Conservation (phyloP, 2,797 vertebrate genomes). For the Tarsius wallacei region DNA sequence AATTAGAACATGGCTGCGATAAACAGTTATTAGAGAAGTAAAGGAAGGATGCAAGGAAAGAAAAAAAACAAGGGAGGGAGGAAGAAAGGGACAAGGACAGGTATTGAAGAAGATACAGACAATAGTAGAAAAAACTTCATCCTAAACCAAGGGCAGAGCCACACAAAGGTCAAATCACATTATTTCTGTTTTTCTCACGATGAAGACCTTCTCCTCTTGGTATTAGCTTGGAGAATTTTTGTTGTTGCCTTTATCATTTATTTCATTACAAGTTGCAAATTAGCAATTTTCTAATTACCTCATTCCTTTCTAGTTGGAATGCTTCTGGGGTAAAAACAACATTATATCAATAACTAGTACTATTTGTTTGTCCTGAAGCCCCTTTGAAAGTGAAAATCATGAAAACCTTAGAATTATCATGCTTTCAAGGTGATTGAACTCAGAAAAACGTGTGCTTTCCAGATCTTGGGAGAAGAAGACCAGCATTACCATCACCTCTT, state of each 20-base stretch:
- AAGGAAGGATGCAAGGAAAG: neutral
- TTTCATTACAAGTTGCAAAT: neutral
- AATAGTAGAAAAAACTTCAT: accelerated
- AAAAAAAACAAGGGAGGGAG: neutral
- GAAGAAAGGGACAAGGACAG: neutral
- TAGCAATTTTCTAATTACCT: constrained; percentile 29
- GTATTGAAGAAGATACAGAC: neutral
- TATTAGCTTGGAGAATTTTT: neutral
- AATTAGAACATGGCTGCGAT: neutral
- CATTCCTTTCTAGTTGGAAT: neutral
- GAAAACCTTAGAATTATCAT: neutral
- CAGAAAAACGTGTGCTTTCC: neutral
- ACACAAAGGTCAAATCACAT: too few species aligned
- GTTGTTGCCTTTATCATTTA: neutral
- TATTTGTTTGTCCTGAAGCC: neutral
- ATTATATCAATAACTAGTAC: neutral
- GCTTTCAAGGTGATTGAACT: neutral
- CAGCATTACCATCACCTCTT: neutral
- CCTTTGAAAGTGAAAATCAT: neutral
- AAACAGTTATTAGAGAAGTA: neutral
- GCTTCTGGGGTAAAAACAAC: neutral
- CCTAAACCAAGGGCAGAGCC: neutral
- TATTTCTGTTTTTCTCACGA: neutral
- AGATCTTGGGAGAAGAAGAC: neutral
- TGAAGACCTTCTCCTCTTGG: neutral